These are phyloP conservation scores for Bombus pyrosoma DNA, from an alignment of 1,140 invertebrate genomes.

Conservation along the genomic window DNA sequence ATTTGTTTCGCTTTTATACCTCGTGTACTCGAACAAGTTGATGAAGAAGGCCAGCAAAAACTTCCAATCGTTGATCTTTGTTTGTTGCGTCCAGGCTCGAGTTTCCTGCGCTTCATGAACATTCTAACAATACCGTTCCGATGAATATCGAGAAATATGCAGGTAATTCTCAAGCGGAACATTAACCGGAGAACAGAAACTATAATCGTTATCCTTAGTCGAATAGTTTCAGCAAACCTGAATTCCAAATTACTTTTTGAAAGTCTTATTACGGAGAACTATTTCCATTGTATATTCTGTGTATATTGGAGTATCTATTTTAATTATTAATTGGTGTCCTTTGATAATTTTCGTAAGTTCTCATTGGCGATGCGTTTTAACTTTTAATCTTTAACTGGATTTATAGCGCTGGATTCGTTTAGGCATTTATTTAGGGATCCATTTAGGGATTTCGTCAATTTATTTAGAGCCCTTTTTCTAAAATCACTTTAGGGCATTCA, in stretches of 20 bases:
- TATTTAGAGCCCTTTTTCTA: rapidly evolving
- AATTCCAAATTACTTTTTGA: neutral
- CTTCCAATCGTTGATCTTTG: slow-evolving; percentile 11
- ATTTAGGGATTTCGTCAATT: too few relatives aligned
- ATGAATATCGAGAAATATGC: slow-evolving; percentile 7
- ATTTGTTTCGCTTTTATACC: slow-evolving; percentile 42
- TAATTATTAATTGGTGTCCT: too few relatives aligned
- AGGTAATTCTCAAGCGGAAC: slow-evolving; percentile 2
- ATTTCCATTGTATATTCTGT: neutral
- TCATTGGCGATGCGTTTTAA: too few relatives aligned
- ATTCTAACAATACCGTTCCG: slow-evolving; percentile 2
- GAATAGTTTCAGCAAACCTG: neutral
- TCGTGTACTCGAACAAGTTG: neutral
- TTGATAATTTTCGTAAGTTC: too few relatives aligned
- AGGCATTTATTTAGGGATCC: too few relatives aligned
- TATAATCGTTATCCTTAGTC: neutral
- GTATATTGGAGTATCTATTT: neutral
- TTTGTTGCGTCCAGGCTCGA: neutral
- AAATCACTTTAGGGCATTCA: neutral
- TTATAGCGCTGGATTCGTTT: too few relatives aligned
- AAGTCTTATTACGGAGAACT: neutral
- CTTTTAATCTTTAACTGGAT: too few relatives aligned
- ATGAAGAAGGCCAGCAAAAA: slow-evolving; percentile 20
- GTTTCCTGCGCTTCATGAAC: neutral
- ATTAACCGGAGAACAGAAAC: neutral